Evolutionary conservation across 2,888 invertebrate genomes (phyloP).

Genomic region (Anthoptus insignis): DNA sequence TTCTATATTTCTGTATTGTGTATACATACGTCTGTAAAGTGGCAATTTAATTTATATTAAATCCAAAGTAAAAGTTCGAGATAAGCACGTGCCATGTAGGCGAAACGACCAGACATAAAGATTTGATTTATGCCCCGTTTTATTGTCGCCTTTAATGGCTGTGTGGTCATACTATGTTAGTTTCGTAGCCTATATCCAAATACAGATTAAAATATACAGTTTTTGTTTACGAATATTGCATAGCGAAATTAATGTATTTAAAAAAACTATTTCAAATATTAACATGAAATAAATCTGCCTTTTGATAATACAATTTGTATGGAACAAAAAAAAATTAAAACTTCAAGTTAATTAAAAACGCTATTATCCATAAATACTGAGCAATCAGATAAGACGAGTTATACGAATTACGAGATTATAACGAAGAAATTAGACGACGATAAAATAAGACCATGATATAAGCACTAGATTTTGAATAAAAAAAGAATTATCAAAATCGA

Average conservation of each 20-base stretch:
- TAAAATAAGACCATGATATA: too few relatives aligned
- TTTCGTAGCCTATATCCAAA: constrained; percentile 4
- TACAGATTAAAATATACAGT: constrained; percentile 1
- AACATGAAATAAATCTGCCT: neutral
- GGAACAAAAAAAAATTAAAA: too few relatives aligned
- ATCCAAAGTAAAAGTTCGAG: constrained; percentile 17
- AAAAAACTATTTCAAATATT: too few relatives aligned
- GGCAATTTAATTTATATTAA: neutral
- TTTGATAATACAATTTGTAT: too few relatives aligned
- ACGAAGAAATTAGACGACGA: too few relatives aligned
- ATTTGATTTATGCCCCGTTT: constrained; percentile 33
- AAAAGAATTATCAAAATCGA: too few relatives aligned
- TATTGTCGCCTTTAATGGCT: constrained; percentile 31
- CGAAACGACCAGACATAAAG: constrained; percentile 44
- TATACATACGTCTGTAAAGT: neutral
- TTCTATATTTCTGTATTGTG: neutral
- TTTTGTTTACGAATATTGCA: constrained; percentile 4
- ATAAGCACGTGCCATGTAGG: constrained; percentile 38
- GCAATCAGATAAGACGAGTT: too few relatives aligned
- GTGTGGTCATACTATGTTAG: constrained; percentile 17
- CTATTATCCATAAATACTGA: too few relatives aligned
- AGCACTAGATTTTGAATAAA: too few relatives aligned
- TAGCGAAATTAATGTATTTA: too few relatives aligned
- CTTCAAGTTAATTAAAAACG: too few relatives aligned
- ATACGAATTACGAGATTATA: too few relatives aligned